Evolutionary conservation across 2,797 vertebrate species (phyloP).

Genomic region (Bovichtus variegatus): DNA sequence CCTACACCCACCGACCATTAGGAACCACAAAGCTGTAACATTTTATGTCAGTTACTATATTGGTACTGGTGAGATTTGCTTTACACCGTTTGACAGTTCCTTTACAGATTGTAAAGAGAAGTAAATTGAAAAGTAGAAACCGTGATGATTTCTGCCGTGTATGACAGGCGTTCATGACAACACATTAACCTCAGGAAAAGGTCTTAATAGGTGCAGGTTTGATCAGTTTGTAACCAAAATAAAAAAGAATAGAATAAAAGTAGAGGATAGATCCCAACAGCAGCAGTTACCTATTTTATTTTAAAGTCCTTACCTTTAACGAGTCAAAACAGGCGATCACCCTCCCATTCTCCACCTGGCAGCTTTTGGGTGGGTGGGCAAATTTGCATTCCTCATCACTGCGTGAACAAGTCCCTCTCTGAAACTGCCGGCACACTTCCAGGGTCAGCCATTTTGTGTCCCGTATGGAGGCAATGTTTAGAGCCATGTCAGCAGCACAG

Average conservation of each 20-base stretch:
- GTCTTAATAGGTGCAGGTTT: not conserved
- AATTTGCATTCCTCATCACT: constrained; percentile 99
- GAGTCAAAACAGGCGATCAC: constrained; percentile 99
- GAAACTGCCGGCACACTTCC: constrained; percentile 98
- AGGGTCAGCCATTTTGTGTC: constrained; percentile 98
- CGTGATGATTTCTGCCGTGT: not conserved
- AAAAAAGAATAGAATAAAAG: not conserved
- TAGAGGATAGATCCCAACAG: not conserved
- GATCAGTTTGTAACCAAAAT: not conserved
- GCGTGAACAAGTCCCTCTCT: constrained; percentile 96
- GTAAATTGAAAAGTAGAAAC: not conserved
- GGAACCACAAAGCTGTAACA: constrained; percentile 29
- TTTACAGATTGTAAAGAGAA: not conserved
- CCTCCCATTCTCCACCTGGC: constrained; percentile 97
- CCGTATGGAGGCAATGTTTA: constrained; percentile 95
- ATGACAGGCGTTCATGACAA: not conserved
- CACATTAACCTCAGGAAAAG: constrained; percentile 1
- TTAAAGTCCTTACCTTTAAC: constrained; percentile 90
- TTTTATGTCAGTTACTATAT: constrained; percentile 33
- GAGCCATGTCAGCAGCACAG: constrained; percentile 88
- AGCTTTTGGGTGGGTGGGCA: constrained; percentile 97
- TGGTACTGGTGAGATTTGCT: constrained; percentile 5
- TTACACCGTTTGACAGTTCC: not conserved
- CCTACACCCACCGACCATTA: constrained; percentile 56
- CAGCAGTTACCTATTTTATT: not conserved